Evolutionary conservation across 2,113 vertebrate genomes (phyloP).

Genomic region (Gambusia holbrooki): DNA sequence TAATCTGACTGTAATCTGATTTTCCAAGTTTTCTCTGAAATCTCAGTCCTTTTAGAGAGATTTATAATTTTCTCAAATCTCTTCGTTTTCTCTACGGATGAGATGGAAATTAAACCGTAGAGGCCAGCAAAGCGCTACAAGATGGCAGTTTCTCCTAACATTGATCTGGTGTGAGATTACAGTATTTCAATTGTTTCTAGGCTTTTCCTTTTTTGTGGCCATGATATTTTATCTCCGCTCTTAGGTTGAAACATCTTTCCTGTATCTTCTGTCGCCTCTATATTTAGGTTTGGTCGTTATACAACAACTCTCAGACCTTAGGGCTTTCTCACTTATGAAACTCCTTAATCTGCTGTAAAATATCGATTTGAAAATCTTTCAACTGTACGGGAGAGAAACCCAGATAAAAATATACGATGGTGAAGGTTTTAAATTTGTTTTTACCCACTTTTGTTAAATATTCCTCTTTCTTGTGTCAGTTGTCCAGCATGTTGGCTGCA

Average conservation of each 20-base stretch:
- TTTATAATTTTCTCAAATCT: background rate
- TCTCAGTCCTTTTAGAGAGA: background rate
- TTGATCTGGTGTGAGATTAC: background rate
- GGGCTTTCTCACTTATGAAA: too few species aligned
- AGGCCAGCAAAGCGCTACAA: background rate
- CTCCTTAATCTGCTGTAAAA: too few species aligned
- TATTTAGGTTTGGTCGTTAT: too few species aligned
- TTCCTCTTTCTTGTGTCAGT: too few species aligned
- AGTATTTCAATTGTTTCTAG: background rate
- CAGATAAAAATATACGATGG: too few species aligned
- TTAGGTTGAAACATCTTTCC: background rate
- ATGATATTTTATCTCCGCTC: background rate
- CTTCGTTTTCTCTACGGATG: background rate
- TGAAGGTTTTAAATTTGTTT: too few species aligned
- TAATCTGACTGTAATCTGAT: background rate
- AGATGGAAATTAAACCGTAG: background rate
- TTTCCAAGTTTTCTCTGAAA: background rate
- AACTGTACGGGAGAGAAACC: too few species aligned
- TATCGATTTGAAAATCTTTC: too few species aligned
- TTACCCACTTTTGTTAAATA: too few species aligned
- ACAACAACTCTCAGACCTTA: too few species aligned
- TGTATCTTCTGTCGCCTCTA: too few species aligned
- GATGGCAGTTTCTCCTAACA: background rate
- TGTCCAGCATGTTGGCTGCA: too few species aligned
- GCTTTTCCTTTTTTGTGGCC: background rate